Conservation (phyloP, 2,888 invertebrate genomes). For the Idaea biselata region DNA sequence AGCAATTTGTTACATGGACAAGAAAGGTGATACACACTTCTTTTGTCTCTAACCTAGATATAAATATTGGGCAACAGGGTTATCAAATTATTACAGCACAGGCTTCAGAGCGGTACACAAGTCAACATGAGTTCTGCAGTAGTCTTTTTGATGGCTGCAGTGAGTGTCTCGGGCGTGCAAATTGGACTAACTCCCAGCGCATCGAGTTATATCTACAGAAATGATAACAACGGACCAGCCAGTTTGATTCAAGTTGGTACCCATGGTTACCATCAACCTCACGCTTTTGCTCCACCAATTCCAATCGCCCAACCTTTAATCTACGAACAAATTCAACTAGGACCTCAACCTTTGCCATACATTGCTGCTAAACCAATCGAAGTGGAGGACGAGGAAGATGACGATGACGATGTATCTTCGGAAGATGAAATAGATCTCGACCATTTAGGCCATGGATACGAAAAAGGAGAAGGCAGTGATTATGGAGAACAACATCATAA, state of each 20-base stretch:
- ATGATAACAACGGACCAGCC: conserved; percentile 71
- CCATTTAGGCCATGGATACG: conserved; percentile 44
- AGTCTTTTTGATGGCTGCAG: conserved; percentile 48
- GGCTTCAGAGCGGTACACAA: conserved; percentile 55
- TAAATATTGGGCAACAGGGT: conserved; percentile 75
- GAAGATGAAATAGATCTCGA: conserved; percentile 44
- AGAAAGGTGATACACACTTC: conserved; percentile 69
- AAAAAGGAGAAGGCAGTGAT: conserved; percentile 71
- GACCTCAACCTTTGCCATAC: conserved; percentile 62
- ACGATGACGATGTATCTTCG: conserved; percentile 48
- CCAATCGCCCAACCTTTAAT: conserved; percentile 50
- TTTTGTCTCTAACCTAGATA: conserved; percentile 66
- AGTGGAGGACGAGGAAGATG: conserved; percentile 57
- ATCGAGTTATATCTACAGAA: conserved; percentile 78
- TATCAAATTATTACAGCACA: conserved; percentile 67
- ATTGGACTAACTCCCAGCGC: conserved; percentile 71
- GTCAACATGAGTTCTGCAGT: conserved; percentile 61
- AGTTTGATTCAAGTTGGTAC: conserved; percentile 68
- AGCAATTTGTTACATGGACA: conserved; percentile 74
- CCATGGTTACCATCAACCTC: conserved; percentile 54
- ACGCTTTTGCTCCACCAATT: conserved; percentile 51
- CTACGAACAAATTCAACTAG: conserved; percentile 54
- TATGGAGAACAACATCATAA: conserved; percentile 72
- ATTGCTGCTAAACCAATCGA: conserved; percentile 57
- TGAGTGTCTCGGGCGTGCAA: conserved; percentile 55